Conservation (phyloP, 30 jellyfish, hydroid and myxozoan genomes). For the Turritopsis rubra region DNA sequence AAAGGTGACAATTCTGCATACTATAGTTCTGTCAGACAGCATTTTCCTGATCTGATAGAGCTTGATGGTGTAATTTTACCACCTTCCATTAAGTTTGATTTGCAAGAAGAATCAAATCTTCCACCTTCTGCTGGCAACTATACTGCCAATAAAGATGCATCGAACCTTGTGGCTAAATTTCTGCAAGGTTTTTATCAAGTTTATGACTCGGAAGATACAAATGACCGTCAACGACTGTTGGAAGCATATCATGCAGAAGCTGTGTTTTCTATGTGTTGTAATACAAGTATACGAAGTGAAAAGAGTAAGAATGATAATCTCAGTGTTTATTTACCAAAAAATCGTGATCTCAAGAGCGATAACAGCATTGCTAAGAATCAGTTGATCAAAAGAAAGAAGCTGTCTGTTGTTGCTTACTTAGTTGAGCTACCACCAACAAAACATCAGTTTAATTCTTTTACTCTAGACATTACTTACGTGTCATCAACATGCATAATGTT, state of each 20-base stretch:
- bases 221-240: slow-evolving; percentile 75
- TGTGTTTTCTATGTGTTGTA: slow-evolving; percentile 47
- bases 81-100: slow-evolving; percentile 52
- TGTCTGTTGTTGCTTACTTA: slow-evolving; percentile 64
- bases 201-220: slow-evolving; percentile 43
- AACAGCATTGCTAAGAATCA: slow-evolving; percentile 31
- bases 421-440: slow-evolving; percentile 66
- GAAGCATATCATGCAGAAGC: slow-evolving; percentile 73
- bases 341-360: slow-evolving; percentile 43
- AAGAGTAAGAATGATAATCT: slow-evolving; percentile 17
- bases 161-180: slow-evolving; percentile 8
- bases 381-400: slow-evolving; percentile 51
- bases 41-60: slow-evolving; percentile 23
- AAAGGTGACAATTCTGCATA: slow-evolving; percentile 16
- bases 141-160: slow-evolving; percentile 12
- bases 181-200: slow-evolving; percentile 41
- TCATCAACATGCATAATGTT: slow-evolving; percentile 34
- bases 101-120: slow-evolving; percentile 42
- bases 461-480: slow-evolving; percentile 50
- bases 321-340: slow-evolving; percentile 46
- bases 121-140: slow-evolving; percentile 44
- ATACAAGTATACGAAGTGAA: slow-evolving; percentile 35
- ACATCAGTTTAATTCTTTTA: slow-evolving; percentile 52
- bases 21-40: slow-evolving; percentile 10
- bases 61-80: slow-evolving; percentile 76